phyloP scores from a whole-genome alignment of 2,888 invertebrate genomes.

The Thereva nobilitata region DNA sequence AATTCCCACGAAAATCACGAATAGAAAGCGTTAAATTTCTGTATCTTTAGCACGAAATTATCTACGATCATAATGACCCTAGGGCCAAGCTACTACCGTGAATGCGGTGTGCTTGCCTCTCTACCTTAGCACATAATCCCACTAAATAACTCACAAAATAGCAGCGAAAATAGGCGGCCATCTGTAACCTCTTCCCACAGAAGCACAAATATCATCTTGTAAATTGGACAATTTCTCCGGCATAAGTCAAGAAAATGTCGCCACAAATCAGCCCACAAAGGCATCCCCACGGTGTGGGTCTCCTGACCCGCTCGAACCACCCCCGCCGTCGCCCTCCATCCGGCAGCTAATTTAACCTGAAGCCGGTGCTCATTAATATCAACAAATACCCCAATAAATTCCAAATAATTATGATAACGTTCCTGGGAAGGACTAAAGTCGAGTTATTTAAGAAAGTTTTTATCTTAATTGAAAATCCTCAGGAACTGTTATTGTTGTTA shows the following conservation, averaged over 20 bases:
- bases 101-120: too few species aligned
- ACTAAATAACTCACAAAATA: too few species aligned
- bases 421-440: neutral
- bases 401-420: slow-evolving; percentile 33
- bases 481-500: slow-evolving; percentile 1
- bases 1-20: too few species aligned
- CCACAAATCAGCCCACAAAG: neutral
- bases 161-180: neutral
- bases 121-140: too few species aligned
- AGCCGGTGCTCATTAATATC: slow-evolving; percentile 32
- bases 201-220: neutral
- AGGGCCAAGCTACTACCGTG: too few species aligned
- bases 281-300: neutral
- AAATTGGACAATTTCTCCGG: slow-evolving; percentile 9
- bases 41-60: too few species aligned
- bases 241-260: slow-evolving; percentile 2
- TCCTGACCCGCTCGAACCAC: too few species aligned
- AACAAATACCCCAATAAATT: slow-evolving; percentile 37
- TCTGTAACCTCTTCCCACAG: neutral
- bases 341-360: slow-evolving; percentile 16
- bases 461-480: slow-evolving; percentile 38
- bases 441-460: slow-evolving; percentile 30
- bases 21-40: too few species aligned
- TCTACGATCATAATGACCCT: too few species aligned
- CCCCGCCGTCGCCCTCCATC: too few species aligned